Conservation (phyloP, 2,113 vertebrate genomes). For the Trichechus manatus region DNA sequence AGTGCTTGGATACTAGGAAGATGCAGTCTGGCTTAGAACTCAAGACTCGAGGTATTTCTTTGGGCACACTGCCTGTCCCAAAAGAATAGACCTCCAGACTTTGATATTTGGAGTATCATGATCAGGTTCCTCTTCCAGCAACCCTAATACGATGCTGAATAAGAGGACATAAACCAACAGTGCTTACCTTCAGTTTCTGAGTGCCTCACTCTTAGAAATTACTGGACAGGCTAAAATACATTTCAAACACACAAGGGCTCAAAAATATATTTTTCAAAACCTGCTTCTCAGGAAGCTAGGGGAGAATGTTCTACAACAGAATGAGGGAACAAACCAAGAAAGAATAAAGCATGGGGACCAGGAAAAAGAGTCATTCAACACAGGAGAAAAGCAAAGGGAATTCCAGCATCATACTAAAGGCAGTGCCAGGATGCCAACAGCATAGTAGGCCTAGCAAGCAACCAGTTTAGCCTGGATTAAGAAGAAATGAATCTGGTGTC, state of each 20-base stretch:
- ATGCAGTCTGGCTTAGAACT: not conserved
- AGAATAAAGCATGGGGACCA: not conserved
- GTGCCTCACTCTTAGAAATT: not conserved
- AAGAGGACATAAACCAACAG: not conserved
- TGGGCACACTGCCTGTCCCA: not conserved
- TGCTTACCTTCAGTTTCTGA: not conserved
- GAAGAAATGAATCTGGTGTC: not conserved
- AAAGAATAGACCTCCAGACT: not conserved
- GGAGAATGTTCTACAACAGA: not conserved
- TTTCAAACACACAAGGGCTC: not conserved
- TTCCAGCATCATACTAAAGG: not conserved
- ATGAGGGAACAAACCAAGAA: not conserved
- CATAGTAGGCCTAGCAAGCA: not conserved
- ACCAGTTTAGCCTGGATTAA: too few species aligned
- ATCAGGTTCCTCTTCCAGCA: not conserved
- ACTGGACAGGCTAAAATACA: not conserved
- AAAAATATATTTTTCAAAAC: constrained; percentile 42
- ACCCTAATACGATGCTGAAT: not conserved
- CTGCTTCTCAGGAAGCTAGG: not conserved
- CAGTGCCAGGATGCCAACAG: not conserved
- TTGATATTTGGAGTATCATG: not conserved
- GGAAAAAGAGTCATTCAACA: not conserved
- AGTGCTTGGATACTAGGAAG: not conserved
- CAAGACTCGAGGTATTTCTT: not conserved
- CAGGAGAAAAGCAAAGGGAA: not conserved